These are phyloP conservation scores for Hippoglossus stenolepis DNA, from an alignment of 2,113 vertebrate genomes.

Conservation along the genomic window DNA sequence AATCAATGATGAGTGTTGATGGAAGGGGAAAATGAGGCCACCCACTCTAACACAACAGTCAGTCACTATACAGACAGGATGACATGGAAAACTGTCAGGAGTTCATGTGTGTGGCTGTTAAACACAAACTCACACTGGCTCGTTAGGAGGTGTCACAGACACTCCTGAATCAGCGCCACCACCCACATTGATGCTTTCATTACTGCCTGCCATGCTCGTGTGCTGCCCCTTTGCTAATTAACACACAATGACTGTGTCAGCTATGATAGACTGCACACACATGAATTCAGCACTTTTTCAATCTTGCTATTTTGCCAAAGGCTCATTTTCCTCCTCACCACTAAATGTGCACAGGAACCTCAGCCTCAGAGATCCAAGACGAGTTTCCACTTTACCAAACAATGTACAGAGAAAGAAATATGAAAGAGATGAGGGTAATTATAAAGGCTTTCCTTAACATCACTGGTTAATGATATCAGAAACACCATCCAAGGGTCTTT, in stretches of 20 bases:
- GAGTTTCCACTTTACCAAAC: not conserved
- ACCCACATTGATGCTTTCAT: constrained; percentile 36
- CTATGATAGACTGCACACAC: constrained; percentile 46
- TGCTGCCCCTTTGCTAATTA: constrained; percentile 61
- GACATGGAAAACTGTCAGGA: constrained; percentile 2
- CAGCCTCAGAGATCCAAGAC: not conserved
- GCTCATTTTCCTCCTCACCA: constrained; percentile 3
- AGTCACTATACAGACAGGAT: constrained; percentile 9
- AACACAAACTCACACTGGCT: constrained; percentile 17
- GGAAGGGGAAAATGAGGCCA: constrained; percentile 21
- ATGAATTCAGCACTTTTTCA: constrained; percentile 57
- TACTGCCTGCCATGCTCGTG: constrained; percentile 41
- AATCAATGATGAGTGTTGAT: constrained; percentile 66
- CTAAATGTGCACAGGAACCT: constrained; percentile 18
- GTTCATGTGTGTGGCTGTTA: not conserved
- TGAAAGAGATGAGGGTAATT: too few species aligned
- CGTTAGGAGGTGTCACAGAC: constrained; percentile 33
- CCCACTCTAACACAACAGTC: constrained; percentile 17
- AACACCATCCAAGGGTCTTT: too few species aligned
- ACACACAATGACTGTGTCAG: constrained; percentile 63
- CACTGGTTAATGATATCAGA: not conserved
- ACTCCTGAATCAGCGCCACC: constrained; percentile 49
- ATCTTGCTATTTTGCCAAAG: not conserved
- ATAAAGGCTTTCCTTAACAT: not conserved
- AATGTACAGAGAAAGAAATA: not conserved